phyloP scores from a whole-genome alignment of 2,113 vertebrate genomes.

The Chunga burmeisteri region DNA sequence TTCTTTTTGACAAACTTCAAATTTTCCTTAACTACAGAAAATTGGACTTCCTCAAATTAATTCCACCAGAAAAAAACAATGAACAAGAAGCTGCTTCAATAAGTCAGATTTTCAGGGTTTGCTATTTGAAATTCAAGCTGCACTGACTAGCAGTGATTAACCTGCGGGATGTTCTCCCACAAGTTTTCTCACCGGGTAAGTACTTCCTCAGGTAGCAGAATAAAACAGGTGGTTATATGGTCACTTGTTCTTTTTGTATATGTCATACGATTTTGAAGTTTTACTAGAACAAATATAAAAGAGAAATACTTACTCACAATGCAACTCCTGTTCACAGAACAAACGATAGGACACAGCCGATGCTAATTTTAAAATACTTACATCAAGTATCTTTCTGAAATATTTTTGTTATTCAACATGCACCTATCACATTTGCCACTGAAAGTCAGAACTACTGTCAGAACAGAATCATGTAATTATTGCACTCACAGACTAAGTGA shows the following conservation, averaged over 20 bases:
- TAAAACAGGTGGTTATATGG: background rate
- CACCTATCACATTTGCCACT: background rate
- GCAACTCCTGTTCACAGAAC: background rate
- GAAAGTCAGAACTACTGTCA: background rate
- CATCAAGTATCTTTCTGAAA: background rate
- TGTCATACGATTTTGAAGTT: background rate
- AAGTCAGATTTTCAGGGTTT: background rate
- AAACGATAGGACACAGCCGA: background rate
- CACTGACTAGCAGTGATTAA: background rate
- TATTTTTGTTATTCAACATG: background rate
- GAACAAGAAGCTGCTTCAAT: background rate
- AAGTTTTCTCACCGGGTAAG: background rate
- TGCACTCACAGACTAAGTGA: background rate
- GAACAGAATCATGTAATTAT: background rate
- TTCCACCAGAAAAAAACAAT: background rate
- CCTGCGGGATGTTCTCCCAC: background rate
- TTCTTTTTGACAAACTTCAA: background rate
- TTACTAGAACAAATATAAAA: background rate
- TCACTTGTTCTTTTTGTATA: background rate
- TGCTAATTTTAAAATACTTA: background rate
- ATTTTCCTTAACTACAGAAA: background rate
- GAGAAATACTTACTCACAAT: background rate
- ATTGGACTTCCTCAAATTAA: background rate
- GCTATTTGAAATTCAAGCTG: background rate
- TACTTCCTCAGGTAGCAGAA: background rate